Evolutionary conservation across 2,113 vertebrate genomes (phyloP).

Genomic region (Jaculus jaculus): DNA sequence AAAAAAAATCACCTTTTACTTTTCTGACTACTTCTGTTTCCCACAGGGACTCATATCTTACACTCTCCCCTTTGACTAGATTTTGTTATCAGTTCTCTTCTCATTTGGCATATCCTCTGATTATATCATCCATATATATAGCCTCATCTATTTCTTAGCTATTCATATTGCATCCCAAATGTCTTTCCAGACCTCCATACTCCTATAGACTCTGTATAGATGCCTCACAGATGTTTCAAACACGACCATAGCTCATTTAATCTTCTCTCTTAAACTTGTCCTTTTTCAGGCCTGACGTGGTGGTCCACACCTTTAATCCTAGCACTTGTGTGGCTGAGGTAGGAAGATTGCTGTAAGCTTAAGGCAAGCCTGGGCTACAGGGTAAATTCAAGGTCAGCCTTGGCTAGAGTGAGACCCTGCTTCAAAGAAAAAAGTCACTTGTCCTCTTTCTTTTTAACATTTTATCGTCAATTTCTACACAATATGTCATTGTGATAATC

Average conservation of each 20-base stretch:
- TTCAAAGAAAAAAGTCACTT: too few species aligned
- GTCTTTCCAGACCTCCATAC: slow-evolving; percentile 24
- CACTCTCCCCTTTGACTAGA: background rate
- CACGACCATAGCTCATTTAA: slow-evolving; percentile 19
- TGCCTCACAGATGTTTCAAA: background rate
- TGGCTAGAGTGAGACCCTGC: too few species aligned
- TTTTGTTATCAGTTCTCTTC: slow-evolving; percentile 23
- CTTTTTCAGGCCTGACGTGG: too few species aligned
- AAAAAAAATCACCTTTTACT: background rate
- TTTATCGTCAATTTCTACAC: too few species aligned
- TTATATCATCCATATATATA: background rate
- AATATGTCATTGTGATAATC: too few species aligned
- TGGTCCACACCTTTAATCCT: too few species aligned
- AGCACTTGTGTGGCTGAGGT: too few species aligned
- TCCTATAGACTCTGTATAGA: background rate
- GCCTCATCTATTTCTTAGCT: slow-evolving; percentile 14
- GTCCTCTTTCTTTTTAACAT: too few species aligned
- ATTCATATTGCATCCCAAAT: background rate
- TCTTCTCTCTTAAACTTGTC: background rate
- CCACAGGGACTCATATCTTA: slow-evolving; percentile 25
- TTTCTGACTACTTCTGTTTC: slow-evolving; percentile 10
- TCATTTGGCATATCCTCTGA: background rate
- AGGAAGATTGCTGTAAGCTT: too few species aligned
- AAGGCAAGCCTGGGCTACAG: too few species aligned
- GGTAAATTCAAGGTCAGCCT: too few species aligned